Conservation (phyloP, 2,113 vertebrate genomes). For the Cyanoliseus patagonus region DNA sequence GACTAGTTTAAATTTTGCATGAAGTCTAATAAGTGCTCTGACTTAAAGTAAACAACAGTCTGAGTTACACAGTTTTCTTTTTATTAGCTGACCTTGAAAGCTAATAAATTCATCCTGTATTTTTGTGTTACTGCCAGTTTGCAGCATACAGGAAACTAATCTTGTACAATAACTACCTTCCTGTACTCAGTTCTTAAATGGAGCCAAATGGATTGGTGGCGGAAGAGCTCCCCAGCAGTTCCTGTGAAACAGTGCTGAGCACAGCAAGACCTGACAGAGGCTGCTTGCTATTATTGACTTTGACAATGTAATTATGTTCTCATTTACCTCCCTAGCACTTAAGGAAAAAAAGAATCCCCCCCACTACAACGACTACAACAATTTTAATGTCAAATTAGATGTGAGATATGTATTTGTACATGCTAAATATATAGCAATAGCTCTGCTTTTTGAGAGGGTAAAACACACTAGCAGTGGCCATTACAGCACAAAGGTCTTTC, state of each 20-base stretch:
- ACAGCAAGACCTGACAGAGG: conserved; percentile 70
- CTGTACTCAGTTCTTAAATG: conserved; percentile 79
- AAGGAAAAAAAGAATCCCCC: neutral
- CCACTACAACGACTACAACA: neutral
- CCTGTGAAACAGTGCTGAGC: conserved; percentile 72
- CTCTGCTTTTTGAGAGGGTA: neutral
- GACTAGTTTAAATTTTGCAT: conserved; percentile 52
- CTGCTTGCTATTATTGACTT: conserved; percentile 70
- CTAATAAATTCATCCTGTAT: conserved; percentile 80
- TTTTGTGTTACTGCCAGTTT: conserved; percentile 81
- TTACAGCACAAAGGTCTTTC: neutral
- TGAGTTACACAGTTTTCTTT: conserved; percentile 55
- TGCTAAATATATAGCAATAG: neutral
- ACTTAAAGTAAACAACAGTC: conserved; percentile 47
- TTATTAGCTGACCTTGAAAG: conserved; percentile 79
- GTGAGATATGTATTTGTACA: neutral
- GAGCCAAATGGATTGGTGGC: conserved; percentile 81
- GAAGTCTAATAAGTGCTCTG: neutral
- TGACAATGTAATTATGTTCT: conserved; percentile 74
- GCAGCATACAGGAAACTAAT: conserved; percentile 85
- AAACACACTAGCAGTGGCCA: neutral
- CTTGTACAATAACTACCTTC: conserved; percentile 86
- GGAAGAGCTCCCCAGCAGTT: conserved; percentile 70
- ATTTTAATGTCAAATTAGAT: conserved; percentile 32
- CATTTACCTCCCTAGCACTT: conserved; percentile 69